Conservation (phyloP, 2,113 vertebrate genomes). For the Talpa occidentalis region DNA sequence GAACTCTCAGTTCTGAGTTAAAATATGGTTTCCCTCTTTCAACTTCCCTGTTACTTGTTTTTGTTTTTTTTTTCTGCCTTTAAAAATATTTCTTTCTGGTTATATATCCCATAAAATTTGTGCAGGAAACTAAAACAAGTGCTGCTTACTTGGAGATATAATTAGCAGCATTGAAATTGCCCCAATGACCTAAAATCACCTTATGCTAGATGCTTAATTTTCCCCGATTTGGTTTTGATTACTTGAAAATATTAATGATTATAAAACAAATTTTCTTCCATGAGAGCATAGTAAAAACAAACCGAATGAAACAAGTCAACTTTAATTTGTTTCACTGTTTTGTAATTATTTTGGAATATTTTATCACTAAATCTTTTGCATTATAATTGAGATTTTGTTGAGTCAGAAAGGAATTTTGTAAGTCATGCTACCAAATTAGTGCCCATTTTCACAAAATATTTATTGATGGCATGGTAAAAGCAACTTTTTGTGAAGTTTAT, state of each 20-base stretch:
- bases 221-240: conserved; percentile 54
- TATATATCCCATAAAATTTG: conserved; percentile 45
- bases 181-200: conserved; percentile 66
- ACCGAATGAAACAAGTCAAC: neutral
- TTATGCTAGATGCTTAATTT: conserved; percentile 2
- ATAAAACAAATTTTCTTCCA: conserved; percentile 26
- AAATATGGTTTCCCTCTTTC: neutral
- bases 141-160: conserved; percentile 37
- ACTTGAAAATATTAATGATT: conserved; percentile 60
- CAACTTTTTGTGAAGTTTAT: neutral
- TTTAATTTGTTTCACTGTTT: conserved; percentile 30
- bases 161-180: conserved; percentile 64
- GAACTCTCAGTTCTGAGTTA: neutral
- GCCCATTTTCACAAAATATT: conserved; percentile 44
- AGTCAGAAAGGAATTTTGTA: neutral
- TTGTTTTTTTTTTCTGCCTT: neutral
- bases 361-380: neutral
- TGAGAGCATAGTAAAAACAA: neutral
- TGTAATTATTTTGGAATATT: conserved; percentile 44
- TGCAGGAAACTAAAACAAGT: neutral
- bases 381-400: conserved; percentile 32
- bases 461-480: neutral
- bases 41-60: neutral
- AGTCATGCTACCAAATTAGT: neutral
- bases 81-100: conserved; percentile 38